These are phyloP conservation scores for Thomomys bottae DNA, from an alignment of 2,113 vertebrate species.

Conservation along the genomic window DNA sequence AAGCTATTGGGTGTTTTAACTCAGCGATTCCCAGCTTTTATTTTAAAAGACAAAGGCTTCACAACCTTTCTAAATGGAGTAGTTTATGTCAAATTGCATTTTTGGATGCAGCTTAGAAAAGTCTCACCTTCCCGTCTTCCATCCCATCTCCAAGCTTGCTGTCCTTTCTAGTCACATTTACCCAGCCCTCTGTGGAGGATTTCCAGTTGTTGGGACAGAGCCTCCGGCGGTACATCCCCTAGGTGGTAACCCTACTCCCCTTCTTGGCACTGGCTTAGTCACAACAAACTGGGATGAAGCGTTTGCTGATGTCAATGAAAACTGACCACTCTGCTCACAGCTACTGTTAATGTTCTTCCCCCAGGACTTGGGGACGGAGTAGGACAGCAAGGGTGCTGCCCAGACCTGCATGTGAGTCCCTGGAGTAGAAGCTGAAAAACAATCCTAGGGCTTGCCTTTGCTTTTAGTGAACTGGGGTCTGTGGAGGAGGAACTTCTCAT, in stretches of 20 bases:
- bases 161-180: background rate
- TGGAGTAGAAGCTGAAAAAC: background rate
- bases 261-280: background rate
- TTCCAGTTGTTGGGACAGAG: background rate
- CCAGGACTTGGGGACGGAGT: background rate
- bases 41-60: background rate
- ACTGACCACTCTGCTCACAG: background rate
- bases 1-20: too few species aligned
- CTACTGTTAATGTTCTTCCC: background rate
- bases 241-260: background rate
- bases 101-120: background rate
- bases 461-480: background rate
- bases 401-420: background rate
- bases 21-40: background rate
- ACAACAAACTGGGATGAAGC: background rate
- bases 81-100: background rate
- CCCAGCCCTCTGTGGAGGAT: background rate
- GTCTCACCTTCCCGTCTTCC: background rate
- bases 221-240: background rate
- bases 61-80: background rate
- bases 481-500: background rate
- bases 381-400: background rate
- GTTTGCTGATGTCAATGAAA: constrained; percentile 58
- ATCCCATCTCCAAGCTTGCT: background rate
- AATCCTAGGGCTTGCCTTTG: background rate